Base-by-base conservation (phyloP, 2,797 vertebrate genomes). In the Percopsis omiscomaycus region DNA sequence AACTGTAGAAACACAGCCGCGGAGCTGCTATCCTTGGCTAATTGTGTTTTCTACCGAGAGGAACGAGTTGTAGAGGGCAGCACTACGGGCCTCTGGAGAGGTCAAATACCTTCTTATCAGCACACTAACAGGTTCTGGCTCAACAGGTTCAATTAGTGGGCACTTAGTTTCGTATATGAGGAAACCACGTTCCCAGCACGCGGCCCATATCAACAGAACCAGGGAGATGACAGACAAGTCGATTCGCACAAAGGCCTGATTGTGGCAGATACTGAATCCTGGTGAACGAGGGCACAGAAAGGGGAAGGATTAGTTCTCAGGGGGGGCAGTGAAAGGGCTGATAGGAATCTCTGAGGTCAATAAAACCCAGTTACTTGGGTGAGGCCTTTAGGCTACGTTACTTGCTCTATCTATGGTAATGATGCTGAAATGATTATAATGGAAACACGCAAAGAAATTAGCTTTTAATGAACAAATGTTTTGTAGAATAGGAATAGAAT, bases 31-130 rank as follows among this genome's bases (percentile, higher is more conserved):
- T 2, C 4, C 9, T 16, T 30, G 53, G 16, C n/a, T 32, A 51
- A 37, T 16, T 14, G 4, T 15, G n/a, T 14, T 44, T 37, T 42
- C 4, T 27, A 14, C 55, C 57, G 37, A 37, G 37, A 64, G 60
- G 22, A 51, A 49, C 59, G 68, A 73, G 74, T 76, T 80, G 65
- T 52, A 47, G 59, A 55, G 72, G 65, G 66, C 54, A 75, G 42
- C 60, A 68, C 49, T 60, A 74, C 57, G 57, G 80, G 55, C 67
- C 69, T 78, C 65, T 51, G 49, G 52, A 68, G 73, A 82, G 86
- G 84, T 89, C 85, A 89, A 89, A 89, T 89, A 86, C 75, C 80
- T 86, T 77, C 89, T 93, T 92, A 92, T 92, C 92, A 87, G 88
- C 80, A 78, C 81, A 69, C 84, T 73, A 83, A 83, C 90, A 89